Conservation (phyloP, 2,888 invertebrate species). For the Acleris cristana region DNA sequence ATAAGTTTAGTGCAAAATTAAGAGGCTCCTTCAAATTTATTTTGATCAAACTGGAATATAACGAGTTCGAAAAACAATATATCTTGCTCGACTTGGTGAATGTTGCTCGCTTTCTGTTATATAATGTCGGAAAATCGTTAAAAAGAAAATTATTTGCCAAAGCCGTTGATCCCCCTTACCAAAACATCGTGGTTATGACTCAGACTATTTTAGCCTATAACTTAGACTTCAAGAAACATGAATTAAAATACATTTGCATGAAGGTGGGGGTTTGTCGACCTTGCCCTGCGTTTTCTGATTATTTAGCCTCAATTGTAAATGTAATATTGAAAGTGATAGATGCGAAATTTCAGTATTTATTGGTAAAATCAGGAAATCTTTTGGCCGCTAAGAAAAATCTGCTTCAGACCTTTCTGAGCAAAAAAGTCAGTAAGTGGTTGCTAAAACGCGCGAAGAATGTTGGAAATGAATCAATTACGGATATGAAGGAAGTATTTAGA, state of each 20-base stretch:
- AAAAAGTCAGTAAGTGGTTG: slow-evolving; percentile 42
- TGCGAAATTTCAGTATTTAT: slow-evolving; percentile 41
- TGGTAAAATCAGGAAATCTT: slow-evolving; percentile 35
- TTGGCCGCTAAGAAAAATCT: slow-evolving; percentile 40
- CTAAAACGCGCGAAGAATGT: slow-evolving; percentile 30
- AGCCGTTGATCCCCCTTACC: too few relatives aligned
- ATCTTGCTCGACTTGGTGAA: too few relatives aligned
- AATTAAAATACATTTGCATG: slow-evolving; percentile 48
- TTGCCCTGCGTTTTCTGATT: slow-evolving; percentile 54
- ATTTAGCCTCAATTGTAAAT: slow-evolving; percentile 47
- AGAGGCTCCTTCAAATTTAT: slow-evolving; percentile 4
- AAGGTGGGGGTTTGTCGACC: slow-evolving; percentile 48
- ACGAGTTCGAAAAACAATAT: too few relatives aligned
- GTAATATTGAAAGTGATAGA: slow-evolving; percentile 49
- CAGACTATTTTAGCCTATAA: slow-evolving; percentile 24
- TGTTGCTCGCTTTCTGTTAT: too few relatives aligned
- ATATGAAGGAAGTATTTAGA: slow-evolving; percentile 43
- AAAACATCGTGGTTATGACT: slow-evolving; percentile 4
- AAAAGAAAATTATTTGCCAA: slow-evolving; percentile 38
- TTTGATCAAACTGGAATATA: too few relatives aligned
- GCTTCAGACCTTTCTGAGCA: slow-evolving; percentile 45
- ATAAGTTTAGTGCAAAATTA: slow-evolving; percentile 1
- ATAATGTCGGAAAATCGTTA: slow-evolving; percentile 35
- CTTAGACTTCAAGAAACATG: slow-evolving; percentile 45
- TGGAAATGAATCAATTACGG: slow-evolving; percentile 27